These are phyloP conservation scores for Oreochromis mossambicus DNA, from an alignment of 2,797 vertebrate species.

Conservation along the genomic window DNA sequence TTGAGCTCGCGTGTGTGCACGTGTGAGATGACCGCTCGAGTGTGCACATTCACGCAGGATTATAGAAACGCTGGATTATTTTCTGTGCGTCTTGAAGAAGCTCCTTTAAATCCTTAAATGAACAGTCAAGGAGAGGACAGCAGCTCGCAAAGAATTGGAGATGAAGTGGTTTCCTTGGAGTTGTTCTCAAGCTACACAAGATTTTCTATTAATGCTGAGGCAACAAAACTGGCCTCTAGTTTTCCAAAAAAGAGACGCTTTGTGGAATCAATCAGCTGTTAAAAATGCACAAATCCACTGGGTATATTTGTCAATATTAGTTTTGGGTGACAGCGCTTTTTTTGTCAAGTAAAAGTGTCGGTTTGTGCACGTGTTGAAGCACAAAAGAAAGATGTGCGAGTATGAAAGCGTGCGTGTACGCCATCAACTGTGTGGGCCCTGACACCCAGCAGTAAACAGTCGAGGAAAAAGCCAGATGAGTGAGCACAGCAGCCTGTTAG, in stretches of 20 bases:
- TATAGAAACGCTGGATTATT: conserved; percentile 65
- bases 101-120: conserved; percentile 50
- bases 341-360: not conserved
- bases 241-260: not conserved
- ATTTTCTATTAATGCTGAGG: not conserved
- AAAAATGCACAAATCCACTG: not conserved
- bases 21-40: not conserved
- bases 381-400: not conserved
- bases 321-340: not conserved
- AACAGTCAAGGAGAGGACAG: conserved; percentile 59
- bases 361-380: not conserved
- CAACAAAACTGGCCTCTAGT: not conserved
- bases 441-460: conserved; percentile 28
- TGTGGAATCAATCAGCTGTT: not conserved
- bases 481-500: conserved; percentile 31
- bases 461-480: conserved; percentile 4
- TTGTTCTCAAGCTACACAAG: not conserved
- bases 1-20: not conserved
- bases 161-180: conserved; percentile 20
- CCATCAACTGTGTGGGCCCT: conserved; percentile 5
- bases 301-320: conserved; percentile 6
- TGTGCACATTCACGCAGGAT: conserved; percentile 49
- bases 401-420: not conserved
- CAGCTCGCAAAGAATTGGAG: conserved; percentile 5
- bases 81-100: conserved; percentile 18